Percentiles rank a stretch among this genome's conserved stretches.
phyloP scores from a whole-genome alignment of 2,113 vertebrate species.

The Salminus brasiliensis region DNA sequence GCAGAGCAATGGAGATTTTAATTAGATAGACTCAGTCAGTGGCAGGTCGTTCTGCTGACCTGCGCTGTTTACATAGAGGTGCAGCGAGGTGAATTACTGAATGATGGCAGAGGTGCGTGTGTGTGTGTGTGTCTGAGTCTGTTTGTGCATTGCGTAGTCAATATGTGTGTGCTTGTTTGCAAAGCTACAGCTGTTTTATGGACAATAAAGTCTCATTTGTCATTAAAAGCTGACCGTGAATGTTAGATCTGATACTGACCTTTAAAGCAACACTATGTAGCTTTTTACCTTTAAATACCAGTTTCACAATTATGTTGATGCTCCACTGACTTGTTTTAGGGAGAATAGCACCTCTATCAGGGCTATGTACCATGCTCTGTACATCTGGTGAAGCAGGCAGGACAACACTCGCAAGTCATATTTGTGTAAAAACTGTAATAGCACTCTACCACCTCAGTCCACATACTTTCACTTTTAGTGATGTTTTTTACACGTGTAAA shows the following conservation, averaged over 20 bases:
- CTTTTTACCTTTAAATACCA: neutral
- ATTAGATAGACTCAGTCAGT: conserved; percentile 33
- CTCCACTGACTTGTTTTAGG: too few species aligned
- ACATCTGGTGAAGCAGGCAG: too few species aligned
- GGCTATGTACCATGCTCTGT: too few species aligned
- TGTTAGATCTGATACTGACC: neutral
- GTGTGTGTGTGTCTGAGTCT: conserved; percentile 35
- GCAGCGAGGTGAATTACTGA: conserved; percentile 16
- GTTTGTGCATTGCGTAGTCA: neutral
- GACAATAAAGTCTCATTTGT: neutral
- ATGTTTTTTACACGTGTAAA: too few species aligned
- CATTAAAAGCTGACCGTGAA: neutral
- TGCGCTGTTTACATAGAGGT: neutral
- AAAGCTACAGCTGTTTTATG: neutral
- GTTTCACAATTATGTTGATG: neutral
- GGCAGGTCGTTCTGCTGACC: conserved; percentile 41
- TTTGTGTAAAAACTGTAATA: too few species aligned
- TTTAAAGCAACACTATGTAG: neutral
- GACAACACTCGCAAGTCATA: too few species aligned
- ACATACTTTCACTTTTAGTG: too few species aligned
- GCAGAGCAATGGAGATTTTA: conserved; percentile 14
- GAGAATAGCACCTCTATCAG: too few species aligned
- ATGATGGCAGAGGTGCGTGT: neutral
- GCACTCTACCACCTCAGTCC: too few species aligned
- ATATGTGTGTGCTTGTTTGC: neutral